These are phyloP conservation scores for Pseudoips prasinana DNA, from an alignment of 2,888 invertebrate species.

Conservation along the genomic window DNA sequence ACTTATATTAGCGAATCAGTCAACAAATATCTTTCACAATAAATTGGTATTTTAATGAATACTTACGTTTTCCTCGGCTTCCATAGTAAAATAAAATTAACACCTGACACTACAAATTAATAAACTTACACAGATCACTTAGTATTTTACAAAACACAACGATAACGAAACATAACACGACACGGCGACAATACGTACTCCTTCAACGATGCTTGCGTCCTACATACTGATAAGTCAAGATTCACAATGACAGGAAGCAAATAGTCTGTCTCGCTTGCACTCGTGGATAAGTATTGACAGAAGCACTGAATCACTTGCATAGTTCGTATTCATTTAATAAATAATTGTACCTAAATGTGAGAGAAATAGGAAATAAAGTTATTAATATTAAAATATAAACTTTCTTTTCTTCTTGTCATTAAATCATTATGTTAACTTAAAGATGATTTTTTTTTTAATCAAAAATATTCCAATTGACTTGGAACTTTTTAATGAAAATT, in stretches of 20 bases:
- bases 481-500: too few species aligned
- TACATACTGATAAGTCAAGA: conserved; percentile 3
- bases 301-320: too few species aligned
- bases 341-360: conserved; percentile 1
- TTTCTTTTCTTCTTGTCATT: not conserved
- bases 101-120: conserved; percentile 1
- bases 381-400: too few species aligned
- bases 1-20: conserved; percentile 2
- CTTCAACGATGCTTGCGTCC: conserved; percentile 1
- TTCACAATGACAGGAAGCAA: conserved; percentile 2
- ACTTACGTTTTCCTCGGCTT: conserved; percentile 4
- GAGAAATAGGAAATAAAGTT: too few species aligned
- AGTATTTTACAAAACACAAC: too few species aligned
- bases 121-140: conserved; percentile 1
- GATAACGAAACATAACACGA: conserved; percentile 3
- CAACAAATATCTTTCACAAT: not conserved
- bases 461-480: conserved; percentile 8
- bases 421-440: too few species aligned
- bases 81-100: conserved; percentile 1
- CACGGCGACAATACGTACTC: not conserved
- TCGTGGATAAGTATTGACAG: too few species aligned
- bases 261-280: conserved; percentile 3
- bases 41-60: not conserved
- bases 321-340: too few species aligned
- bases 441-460: conserved; percentile 26